Percentiles rank a stretch among this genome's conserved stretches.
These are phyloP conservation scores for Caenorhabditis parvicauda DNA, from an alignment of 2,888 invertebrate genomes.

Conservation along the genomic window DNA sequence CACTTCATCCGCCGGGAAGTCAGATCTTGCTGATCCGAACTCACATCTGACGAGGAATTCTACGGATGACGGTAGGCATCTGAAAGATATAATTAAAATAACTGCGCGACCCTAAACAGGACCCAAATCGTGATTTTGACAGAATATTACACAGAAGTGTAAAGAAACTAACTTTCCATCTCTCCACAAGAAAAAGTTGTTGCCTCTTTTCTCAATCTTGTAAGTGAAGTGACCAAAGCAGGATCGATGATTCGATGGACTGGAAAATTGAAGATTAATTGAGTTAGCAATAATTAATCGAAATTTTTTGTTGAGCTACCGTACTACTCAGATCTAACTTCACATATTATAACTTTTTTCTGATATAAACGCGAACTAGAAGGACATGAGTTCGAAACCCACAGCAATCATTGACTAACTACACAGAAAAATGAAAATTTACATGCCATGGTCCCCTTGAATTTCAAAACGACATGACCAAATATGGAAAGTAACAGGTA, in stretches of 20 bases:
- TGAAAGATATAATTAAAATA: conserved; percentile 6
- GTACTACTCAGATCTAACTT: background rate
- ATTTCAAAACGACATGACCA: no score
- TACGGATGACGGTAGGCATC: conserved; percentile 50
- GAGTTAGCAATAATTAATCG: no score
- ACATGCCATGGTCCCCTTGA: no score
- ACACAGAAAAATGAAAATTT: no score
- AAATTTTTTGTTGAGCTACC: no score
- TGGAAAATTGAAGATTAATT: background rate
- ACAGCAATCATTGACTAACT: no score
- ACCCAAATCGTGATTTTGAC: background rate
- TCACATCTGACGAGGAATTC: conserved; percentile 54
- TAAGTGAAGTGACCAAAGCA: conserved; percentile 56
- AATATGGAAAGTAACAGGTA: no score
- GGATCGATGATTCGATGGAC: conserved; percentile 34
- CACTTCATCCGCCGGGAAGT: conserved; percentile 43
- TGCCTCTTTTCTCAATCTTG: conserved; percentile 47
- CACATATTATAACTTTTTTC: background rate
- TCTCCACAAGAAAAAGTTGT: conserved; percentile 49
- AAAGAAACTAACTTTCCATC: conserved; percentile 35
- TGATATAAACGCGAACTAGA: background rate
- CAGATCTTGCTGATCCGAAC: conserved; percentile 40
- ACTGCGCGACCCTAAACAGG: no score
- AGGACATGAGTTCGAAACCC: background rate
- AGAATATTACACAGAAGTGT: background rate